Evolutionary conservation across 2,797 vertebrate species (phyloP), one percentile per base, ranked within the genome.

Genomic region (Podargus strigoides): DNA sequence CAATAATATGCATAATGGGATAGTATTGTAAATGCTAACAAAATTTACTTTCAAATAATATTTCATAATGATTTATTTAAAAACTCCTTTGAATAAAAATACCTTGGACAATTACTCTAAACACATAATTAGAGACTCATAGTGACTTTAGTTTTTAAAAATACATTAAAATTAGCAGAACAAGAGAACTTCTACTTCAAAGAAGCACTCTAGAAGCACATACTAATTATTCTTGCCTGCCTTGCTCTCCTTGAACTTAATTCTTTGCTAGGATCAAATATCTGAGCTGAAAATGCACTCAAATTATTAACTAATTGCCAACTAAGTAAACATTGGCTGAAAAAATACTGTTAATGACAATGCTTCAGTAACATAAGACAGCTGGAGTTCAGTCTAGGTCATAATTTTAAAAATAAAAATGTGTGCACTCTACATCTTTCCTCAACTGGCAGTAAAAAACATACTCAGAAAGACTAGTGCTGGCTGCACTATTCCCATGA

Each of bases 21-120:
- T 94, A 94, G 87, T 85, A 87, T 66, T 94, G 80, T 73, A 95
- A 92, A 90, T 59, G 55, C n/a, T 74, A 88, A 85, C 60, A 92
- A 94, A 73, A 76, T 78, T 74, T 64, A 28, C 32, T 95, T 95
- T 64, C 52, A 72, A 92, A 86, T 74, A 91, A 42, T 28, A 27
- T 82, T 83, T 88, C 46, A 36, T 79, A 60, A 83, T 67, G 26
- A 9, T 7, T 39, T 53, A 81, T 36, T 34, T 6, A 7, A 20
- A 44, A 44, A 6, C 26, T 49, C 14, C 52, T 19, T 60, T 39
- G 26, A 44, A 67, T 50, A 81, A 77, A 91, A 83, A 30, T 75
- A 67, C 2, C 22, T 80, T 89, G n/a, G 81, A 89, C 44, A 82
- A 94, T 77, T 77, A 37, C 20, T 87, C 44, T 60, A 77, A 69